phyloP scores from a whole-genome alignment of 2,888 invertebrate genomes.

The Ornithoptera priamus region DNA sequence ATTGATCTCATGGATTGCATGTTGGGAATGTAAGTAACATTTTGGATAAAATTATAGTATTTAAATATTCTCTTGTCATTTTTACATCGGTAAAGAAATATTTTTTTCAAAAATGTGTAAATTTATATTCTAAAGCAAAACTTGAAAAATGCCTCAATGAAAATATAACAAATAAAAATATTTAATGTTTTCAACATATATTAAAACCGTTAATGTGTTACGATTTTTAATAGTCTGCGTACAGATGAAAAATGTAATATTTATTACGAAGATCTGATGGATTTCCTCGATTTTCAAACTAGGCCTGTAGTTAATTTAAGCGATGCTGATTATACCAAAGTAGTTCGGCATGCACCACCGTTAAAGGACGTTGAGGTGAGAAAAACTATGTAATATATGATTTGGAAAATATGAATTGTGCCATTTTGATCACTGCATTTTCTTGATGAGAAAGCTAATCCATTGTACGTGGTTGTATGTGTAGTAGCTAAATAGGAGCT shows the following conservation, averaged over 20 bases:
- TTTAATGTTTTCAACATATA: neutral
- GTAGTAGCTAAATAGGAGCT: too few relatives aligned
- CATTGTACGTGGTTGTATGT: too few relatives aligned
- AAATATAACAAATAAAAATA: too few relatives aligned
- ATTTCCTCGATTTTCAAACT: slow-evolving; percentile 85
- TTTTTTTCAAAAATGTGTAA: neutral
- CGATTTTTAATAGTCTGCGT: slow-evolving; percentile 66
- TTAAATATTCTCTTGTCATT: neutral
- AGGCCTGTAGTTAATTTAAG: slow-evolving; percentile 61
- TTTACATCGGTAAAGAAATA: neutral
- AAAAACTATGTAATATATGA: neutral
- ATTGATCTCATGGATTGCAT: slow-evolving; percentile 84
- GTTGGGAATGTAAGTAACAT: slow-evolving; percentile 80
- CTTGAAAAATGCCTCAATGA: too few relatives aligned
- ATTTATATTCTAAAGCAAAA: neutral
- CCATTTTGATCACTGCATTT: too few relatives aligned
- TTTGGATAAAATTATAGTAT: neutral
- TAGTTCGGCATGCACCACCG: slow-evolving; percentile 69
- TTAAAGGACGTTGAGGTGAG: slow-evolving; percentile 66
- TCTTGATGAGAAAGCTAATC: too few relatives aligned
- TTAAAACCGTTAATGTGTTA: slow-evolving; percentile 15
- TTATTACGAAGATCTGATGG: slow-evolving; percentile 83
- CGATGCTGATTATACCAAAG: slow-evolving; percentile 59
- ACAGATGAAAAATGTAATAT: slow-evolving; percentile 84
- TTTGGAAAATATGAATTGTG: too few relatives aligned